Base-by-base conservation (phyloP, 2,113 vertebrate species). In the Ptyas mucosa region DNA sequence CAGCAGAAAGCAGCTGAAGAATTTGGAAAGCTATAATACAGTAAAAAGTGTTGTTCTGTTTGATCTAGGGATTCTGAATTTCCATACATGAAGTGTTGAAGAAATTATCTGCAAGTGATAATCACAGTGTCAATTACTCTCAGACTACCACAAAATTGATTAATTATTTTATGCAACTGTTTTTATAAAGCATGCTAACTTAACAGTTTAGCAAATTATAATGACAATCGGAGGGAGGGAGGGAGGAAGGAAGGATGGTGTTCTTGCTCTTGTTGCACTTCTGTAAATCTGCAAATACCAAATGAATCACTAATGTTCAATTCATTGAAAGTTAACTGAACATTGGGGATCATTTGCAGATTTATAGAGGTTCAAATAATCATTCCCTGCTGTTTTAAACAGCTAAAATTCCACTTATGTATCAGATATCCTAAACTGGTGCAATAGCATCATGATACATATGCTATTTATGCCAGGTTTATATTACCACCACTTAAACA, bases 341-440 rank as follows among this genome's bases (percentile, higher is more conserved):
- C 24, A 26, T 57, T 57, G 55, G 57, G 8, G 57, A 58, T 58
- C 8, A 58, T 58, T 58, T 58, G 57, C 57, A 26, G 57, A 58
- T 58, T 58, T 58, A 58, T 8, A 26, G 53, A 43, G 14, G 15
- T 43, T 57, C 34, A 52, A n/a, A 52, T 43, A 58, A n/a, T 21
- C n/a, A 75, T 90, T 11, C n/a, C 2, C 43, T 90, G 29, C 11
- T 52, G 29, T 26, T 89, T 92, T 64, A 6, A 89, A 43, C 24
- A 49, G n/a, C 39, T 43, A 92, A 93, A 75, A 86, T 95, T 43
- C 18, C 49, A 85, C 90, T 24, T 61, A 94, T 95, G 54, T 94
- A 93, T 95, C 69, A 92, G 24, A 21, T 93, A 87, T 94, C 91
- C 85, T 94, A 55, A 95, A 95, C 92, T 94, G 87, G 29, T n/a